Evolutionary conservation across 2,113 vertebrate species (phyloP).

Genomic region (Fregata magnificens): DNA sequence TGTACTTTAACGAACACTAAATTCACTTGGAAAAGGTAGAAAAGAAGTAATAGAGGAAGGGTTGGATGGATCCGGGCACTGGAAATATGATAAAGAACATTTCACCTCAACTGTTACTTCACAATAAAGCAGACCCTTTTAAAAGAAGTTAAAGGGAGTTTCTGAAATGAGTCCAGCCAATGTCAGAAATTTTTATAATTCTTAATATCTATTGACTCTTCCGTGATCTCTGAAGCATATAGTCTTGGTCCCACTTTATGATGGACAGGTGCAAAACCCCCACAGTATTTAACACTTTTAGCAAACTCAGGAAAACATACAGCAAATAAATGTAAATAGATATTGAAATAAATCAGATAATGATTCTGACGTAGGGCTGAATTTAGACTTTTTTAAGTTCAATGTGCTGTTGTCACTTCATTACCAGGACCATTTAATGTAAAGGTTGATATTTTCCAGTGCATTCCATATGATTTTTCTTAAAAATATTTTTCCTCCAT

Average conservation of each 20-base stretch:
- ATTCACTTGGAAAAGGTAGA: background rate
- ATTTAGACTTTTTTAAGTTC: background rate
- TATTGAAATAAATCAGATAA: background rate
- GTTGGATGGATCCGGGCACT: background rate
- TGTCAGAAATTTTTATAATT: background rate
- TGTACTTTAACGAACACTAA: conserved; percentile 17
- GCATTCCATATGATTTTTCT: background rate
- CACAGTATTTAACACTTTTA: background rate
- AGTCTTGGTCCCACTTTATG: background rate
- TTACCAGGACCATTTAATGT: background rate
- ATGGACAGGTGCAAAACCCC: background rate
- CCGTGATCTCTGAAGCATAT: background rate
- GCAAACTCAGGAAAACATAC: background rate
- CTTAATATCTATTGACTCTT: background rate
- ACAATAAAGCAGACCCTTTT: background rate
- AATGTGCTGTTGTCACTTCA: background rate
- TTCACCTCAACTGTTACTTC: background rate
- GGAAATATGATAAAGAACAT: background rate
- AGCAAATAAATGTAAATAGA: background rate
- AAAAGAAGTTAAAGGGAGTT: background rate
- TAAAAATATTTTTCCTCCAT: background rate
- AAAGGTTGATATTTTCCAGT: background rate
- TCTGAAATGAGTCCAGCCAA: background rate
- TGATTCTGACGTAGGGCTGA: background rate
- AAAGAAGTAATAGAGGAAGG: background rate